Percentiles rank a stretch among this genome's conserved stretches.
phyloP scores from a whole-genome alignment of 2,113 vertebrate genomes.

The Cheirogaleus medius region DNA sequence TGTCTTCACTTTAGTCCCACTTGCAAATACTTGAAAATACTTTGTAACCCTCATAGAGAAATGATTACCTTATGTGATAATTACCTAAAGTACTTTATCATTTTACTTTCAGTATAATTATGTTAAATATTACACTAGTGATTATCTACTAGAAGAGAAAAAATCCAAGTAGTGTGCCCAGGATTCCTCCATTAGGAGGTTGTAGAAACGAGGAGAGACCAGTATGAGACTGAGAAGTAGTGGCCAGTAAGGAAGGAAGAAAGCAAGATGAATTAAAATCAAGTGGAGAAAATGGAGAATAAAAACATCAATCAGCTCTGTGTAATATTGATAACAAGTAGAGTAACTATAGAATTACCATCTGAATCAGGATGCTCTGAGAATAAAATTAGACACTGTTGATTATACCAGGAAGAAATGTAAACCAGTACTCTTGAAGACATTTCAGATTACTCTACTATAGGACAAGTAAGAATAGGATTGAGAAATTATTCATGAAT shows the following conservation, averaged over 20 bases:
- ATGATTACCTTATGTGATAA: neutral
- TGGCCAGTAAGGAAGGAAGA: neutral
- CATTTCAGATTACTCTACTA: neutral
- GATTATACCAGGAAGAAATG: neutral
- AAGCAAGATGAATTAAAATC: neutral
- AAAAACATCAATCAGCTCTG: neutral
- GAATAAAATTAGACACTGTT: neutral
- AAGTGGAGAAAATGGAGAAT: neutral
- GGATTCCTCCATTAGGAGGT: neutral
- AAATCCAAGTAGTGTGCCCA: neutral
- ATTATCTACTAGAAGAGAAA: neutral
- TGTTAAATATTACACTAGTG: neutral
- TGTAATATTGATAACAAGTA: neutral
- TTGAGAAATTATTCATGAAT: neutral
- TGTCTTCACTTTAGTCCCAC: neutral
- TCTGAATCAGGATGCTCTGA: neutral
- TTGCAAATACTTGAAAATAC: neutral
- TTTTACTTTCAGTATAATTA: neutral
- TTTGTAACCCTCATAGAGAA: neutral
- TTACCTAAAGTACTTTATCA: neutral
- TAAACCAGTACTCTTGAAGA: neutral
- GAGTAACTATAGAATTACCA: neutral
- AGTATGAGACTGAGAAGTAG: neutral
- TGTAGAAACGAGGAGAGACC: neutral
- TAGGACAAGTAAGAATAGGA: neutral